These are phyloP conservation scores for Cantharis flavilabris DNA, from an alignment of 2,888 invertebrate genomes.

Conservation along the genomic window DNA sequence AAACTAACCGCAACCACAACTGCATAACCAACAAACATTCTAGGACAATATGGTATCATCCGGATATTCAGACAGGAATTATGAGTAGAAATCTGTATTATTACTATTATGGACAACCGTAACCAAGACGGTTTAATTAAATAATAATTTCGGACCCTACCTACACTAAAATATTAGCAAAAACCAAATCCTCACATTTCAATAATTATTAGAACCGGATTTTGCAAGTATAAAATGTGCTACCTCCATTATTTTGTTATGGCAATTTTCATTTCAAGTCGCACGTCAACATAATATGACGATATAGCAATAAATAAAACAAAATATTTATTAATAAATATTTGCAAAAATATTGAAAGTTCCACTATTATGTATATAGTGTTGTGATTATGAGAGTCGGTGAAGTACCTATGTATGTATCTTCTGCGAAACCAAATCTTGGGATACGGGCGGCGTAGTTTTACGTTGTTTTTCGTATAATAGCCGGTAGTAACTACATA, in stretches of 20 bases:
- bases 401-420: too few relatives aligned
- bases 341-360: too few relatives aligned
- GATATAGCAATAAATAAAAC: too few relatives aligned
- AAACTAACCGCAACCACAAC: slow-evolving; percentile 41
- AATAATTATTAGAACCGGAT: background rate
- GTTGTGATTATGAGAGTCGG: too few relatives aligned
- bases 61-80: slow-evolving; percentile 33
- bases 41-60: slow-evolving; percentile 37
- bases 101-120: background rate
- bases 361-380: too few relatives aligned
- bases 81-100: background rate
- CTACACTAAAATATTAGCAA: background rate
- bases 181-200: background rate
- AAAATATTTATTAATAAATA: too few relatives aligned
- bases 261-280: background rate
- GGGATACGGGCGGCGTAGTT: background rate
- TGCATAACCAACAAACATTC: slow-evolving; percentile 42
- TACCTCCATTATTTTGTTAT: background rate
- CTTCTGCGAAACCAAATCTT: background rate
- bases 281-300: background rate
- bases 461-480: background rate
- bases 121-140: background rate
- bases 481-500: background rate
- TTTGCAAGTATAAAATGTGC: too few relatives aligned
- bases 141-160: background rate